Conservation (phyloP, 2,797 vertebrate species). For the Oreonectes daqikongensis region DNA sequence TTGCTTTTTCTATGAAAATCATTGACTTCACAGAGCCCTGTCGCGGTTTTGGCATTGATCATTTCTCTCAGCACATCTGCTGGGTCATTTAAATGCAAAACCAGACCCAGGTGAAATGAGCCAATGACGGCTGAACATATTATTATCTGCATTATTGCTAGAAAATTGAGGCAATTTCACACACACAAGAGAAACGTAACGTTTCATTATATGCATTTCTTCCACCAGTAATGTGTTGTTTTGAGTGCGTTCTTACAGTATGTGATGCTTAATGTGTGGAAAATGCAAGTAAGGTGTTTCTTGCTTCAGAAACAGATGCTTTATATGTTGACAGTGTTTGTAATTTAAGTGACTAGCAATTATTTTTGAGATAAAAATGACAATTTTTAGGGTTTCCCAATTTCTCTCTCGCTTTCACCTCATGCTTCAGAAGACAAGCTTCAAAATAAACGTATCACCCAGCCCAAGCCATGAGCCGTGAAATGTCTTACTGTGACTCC, state of each 20-base stretch:
- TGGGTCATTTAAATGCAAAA: constrained; percentile 53
- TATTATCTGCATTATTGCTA: constrained; percentile 60
- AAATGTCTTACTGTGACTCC: constrained; percentile 47
- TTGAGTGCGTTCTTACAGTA: constrained; percentile 27
- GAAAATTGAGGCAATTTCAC: constrained; percentile 59
- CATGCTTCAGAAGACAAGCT: constrained; percentile 8
- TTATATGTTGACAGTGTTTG: constrained; percentile 49
- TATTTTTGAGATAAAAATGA: no score
- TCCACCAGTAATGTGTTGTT: constrained; percentile 49
- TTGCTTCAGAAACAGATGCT: constrained; percentile 26
- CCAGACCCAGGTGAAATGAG: constrained; percentile 59
- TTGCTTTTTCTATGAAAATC: constrained; percentile 17
- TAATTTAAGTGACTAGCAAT: no score
- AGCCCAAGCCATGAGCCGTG: constrained; percentile 34
- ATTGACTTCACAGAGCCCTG: constrained; percentile 30
- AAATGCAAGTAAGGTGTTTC: constrained; percentile 32
- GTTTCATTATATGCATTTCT: constrained; percentile 52
- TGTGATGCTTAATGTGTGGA: constrained; percentile 33
- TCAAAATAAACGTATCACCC: constrained; percentile 21
- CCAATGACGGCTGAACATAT: constrained; percentile 52
- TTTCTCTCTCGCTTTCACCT: not conserved
- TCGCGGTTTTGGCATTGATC: constrained; percentile 32
- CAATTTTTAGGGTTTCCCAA: no score
- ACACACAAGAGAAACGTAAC: constrained; percentile 56
- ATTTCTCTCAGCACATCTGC: constrained; percentile 56